Conservation (phyloP, 2,888 invertebrate species). For the Drosophila sordidapex region DNA sequence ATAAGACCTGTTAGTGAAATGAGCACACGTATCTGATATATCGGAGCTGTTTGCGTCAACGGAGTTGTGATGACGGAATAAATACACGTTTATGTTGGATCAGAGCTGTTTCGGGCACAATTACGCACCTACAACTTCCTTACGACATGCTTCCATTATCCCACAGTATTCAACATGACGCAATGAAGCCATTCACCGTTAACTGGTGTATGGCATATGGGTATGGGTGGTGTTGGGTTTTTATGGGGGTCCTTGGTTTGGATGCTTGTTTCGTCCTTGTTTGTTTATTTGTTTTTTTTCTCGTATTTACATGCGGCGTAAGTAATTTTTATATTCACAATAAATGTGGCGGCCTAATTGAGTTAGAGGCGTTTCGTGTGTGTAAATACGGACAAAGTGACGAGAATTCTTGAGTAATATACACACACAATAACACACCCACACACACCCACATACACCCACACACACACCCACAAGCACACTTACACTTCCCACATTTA, state of each 20-base stretch:
- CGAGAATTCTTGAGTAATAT: slow-evolving; percentile 35
- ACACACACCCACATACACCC: slow-evolving; percentile 5
- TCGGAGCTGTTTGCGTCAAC: neutral
- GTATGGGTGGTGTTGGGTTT: neutral
- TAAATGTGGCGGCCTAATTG: slow-evolving; percentile 58
- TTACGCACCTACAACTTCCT: slow-evolving; percentile 13
- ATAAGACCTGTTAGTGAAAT: neutral
- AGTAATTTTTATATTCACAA: slow-evolving; percentile 61
- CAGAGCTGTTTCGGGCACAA: slow-evolving; percentile 13
- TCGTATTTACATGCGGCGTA: slow-evolving; percentile 55
- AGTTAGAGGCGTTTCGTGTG: slow-evolving; percentile 56
- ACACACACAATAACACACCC: slow-evolving; percentile 7
- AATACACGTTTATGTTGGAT: neutral
- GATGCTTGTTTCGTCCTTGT: slow-evolving; percentile 19
- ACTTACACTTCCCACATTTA: slow-evolving; percentile 9
- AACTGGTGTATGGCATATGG: neutral
- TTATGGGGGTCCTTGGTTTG: slow-evolving; percentile 11
- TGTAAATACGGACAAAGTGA: slow-evolving; percentile 52
- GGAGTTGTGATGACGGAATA: neutral
- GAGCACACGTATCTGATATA: neutral
- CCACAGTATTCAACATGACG: slow-evolving; percentile 20
- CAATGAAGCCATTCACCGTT: slow-evolving; percentile 35
- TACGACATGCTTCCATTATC: slow-evolving; percentile 25
- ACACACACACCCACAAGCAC: neutral
- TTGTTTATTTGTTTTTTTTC: slow-evolving; percentile 17